phyloP scores from a whole-genome alignment of 2,797 vertebrate genomes.

The Acridotheres tristis region DNA sequence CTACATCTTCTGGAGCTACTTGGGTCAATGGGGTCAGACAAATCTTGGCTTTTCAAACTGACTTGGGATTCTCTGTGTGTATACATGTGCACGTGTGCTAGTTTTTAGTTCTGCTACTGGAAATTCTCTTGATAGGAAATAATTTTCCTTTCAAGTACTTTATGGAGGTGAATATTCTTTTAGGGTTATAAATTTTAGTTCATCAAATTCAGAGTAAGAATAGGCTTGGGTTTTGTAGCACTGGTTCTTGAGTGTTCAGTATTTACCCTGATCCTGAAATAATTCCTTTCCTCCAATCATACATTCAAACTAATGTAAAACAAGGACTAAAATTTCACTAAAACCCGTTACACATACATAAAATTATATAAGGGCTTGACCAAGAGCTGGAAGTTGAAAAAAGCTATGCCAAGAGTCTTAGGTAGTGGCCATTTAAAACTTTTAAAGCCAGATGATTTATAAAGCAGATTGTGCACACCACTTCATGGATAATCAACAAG shows the following conservation, averaged over 20 bases:
- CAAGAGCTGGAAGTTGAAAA: background rate
- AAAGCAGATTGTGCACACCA: background rate
- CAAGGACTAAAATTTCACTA: background rate
- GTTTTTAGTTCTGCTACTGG: slow-evolving; percentile 5
- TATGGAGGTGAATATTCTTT: background rate
- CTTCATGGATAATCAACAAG: background rate
- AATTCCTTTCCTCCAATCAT: background rate
- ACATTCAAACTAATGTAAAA: background rate
- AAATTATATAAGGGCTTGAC: background rate
- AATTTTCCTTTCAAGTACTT: background rate
- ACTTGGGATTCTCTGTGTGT: background rate
- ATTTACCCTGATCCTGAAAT: background rate
- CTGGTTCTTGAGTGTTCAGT: background rate
- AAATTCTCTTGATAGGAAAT: background rate
- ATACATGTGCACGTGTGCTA: accelerated
- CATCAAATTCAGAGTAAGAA: background rate
- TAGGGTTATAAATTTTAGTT: background rate
- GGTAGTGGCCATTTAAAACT: background rate
- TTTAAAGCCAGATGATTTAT: background rate
- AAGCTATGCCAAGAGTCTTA: background rate
- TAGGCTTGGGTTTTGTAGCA: background rate
- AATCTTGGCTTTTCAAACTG: background rate
- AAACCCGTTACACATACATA: background rate
- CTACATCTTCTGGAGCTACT: background rate
- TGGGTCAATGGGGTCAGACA: background rate